A percentile compares a stretch with the other conserved stretches of the same genome.
These are phyloP conservation scores for Epinotia ramella DNA, from an alignment of 2,888 invertebrate genomes.

Conservation along the genomic window DNA sequence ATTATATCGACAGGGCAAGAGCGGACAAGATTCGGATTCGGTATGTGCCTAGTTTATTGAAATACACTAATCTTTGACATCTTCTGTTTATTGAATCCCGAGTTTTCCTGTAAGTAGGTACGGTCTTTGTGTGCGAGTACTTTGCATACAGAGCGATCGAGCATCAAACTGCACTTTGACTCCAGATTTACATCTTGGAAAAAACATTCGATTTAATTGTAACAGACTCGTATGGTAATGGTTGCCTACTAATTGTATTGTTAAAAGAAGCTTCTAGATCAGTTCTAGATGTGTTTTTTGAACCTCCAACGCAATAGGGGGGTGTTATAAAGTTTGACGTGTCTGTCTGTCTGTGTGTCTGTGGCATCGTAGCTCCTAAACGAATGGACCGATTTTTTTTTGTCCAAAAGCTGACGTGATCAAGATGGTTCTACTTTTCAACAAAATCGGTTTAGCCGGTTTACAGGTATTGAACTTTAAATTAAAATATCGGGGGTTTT, in stretches of 20 bases:
- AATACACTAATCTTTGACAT: conserved; percentile 20
- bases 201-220: conserved; percentile 26
- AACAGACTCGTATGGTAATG: conserved; percentile 22
- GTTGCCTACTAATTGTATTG: conserved; percentile 20
- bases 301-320: too few species aligned
- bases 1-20: too few species aligned
- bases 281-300: not conserved
- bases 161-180: conserved; percentile 42
- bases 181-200: conserved; percentile 43
- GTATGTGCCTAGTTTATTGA: not conserved
- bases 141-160: conserved; percentile 40
- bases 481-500: too few species aligned
- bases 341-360: too few species aligned
- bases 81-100: conserved; percentile 40
- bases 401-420: too few species aligned
- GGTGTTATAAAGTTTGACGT: too few species aligned
- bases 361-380: too few species aligned
- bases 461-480: too few species aligned
- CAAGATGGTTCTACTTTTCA: too few species aligned
- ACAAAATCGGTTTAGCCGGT: too few species aligned
- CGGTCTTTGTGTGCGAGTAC: conserved; percentile 48
- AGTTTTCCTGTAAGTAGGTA: conserved; percentile 46
- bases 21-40: too few species aligned
- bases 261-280: conserved; percentile 2
- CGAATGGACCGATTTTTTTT: too few species aligned